Evolutionary conservation across 2,113 vertebrate genomes (phyloP).

Genomic region (Egretta garzetta): DNA sequence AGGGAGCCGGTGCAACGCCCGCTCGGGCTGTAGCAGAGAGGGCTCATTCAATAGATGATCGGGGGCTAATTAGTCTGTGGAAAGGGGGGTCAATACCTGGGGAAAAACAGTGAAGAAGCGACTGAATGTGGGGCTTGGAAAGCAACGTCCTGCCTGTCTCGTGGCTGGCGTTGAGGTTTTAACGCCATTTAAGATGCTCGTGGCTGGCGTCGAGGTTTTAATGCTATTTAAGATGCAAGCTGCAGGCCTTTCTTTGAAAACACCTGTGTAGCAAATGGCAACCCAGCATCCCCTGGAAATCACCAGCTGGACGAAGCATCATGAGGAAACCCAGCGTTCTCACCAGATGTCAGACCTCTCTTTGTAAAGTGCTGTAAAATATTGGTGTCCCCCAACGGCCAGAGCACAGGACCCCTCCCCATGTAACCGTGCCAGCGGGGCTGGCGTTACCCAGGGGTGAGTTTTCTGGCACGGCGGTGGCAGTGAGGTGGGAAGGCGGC

Average conservation of each 20-base stretch:
- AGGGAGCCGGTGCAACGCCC: not conserved
- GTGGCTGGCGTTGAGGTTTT: not conserved
- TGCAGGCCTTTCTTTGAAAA: not conserved
- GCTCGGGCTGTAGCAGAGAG: not conserved
- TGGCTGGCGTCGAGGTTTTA: too few relatives aligned
- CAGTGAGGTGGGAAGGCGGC: not conserved
- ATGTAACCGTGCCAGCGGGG: not conserved
- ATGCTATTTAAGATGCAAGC: not conserved
- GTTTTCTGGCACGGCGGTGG: not conserved
- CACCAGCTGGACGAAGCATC: not conserved
- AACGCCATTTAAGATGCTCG: not conserved
- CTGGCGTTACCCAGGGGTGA: not conserved
- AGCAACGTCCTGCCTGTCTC: too few relatives aligned
- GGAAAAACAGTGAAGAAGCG: not conserved
- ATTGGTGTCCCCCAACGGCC: accelerated
- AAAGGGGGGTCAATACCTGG: not conserved
- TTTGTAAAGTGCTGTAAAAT: not conserved
- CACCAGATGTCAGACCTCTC: not conserved
- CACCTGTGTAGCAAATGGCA: not conserved
- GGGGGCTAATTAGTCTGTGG: not conserved
- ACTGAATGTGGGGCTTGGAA: not conserved
- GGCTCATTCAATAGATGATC: not conserved
- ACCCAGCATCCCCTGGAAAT: not conserved
- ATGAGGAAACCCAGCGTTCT: not conserved
- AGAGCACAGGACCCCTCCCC: not conserved